A percentile compares a stretch with the other conserved stretches of the same genome.
Conservation (phyloP, 2,888 invertebrate genomes). For the Phortica okadai region DNA sequence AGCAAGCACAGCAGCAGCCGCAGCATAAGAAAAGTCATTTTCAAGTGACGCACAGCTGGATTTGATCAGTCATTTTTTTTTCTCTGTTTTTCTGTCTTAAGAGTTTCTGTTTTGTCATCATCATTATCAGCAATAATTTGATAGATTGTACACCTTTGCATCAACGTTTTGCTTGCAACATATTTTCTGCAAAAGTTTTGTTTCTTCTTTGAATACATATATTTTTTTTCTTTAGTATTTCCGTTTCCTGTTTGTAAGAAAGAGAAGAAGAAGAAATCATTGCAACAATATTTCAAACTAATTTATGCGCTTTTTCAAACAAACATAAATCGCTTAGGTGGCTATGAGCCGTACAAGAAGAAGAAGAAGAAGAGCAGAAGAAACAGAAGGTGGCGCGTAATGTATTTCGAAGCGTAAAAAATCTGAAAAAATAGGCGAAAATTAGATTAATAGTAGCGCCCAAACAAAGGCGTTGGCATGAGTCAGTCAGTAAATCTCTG, state of each 20-base stretch:
- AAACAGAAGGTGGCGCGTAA: neutral
- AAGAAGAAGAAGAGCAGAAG: no score
- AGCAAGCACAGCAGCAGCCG: neutral
- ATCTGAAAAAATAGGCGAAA: constrained; percentile 39
- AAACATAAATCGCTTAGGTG: constrained; percentile 17
- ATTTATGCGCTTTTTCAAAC: constrained; percentile 28
- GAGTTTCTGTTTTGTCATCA: constrained; percentile 51
- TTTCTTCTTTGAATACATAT: neutral
- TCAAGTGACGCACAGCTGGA: constrained; percentile 20
- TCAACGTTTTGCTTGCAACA: neutral
- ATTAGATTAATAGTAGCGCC: constrained; percentile 64
- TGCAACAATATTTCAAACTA: constrained; percentile 18
- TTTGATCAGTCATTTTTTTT: neutral
- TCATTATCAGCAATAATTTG: constrained; percentile 62
- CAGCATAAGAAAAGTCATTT: constrained; percentile 1
- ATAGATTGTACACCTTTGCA: constrained; percentile 62
- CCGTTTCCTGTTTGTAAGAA: neutral
- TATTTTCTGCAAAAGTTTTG: neutral
- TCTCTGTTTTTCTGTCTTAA: constrained; percentile 9
- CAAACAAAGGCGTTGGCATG: neutral
- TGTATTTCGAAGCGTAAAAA: constrained; percentile 12
- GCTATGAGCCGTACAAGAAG: neutral
- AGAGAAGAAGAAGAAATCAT: neutral
- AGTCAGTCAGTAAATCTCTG: neutral
- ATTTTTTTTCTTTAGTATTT: neutral